Conservation (phyloP, 1,140 invertebrate genomes). For the Notospermus geniculatus region DNA sequence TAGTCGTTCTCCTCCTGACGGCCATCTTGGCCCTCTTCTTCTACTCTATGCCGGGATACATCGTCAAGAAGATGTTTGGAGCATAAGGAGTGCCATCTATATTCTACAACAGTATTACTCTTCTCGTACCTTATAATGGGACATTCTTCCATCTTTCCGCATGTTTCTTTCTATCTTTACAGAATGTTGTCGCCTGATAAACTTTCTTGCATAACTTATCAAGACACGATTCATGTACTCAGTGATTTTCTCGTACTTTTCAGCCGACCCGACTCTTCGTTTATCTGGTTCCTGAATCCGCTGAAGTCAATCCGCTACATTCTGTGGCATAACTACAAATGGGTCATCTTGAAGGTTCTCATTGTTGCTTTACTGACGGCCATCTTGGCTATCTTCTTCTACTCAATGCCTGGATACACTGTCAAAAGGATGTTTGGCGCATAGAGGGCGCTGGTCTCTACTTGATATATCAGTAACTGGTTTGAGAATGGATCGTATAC, state of each 20-base stretch:
- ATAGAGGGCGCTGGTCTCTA: conserved; percentile 54
- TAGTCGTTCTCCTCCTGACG: conserved; percentile 66
- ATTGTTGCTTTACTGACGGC: conserved; percentile 64
- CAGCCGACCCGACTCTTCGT: conserved; percentile 86
- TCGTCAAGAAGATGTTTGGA: conserved; percentile 81
- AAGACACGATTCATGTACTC: no score
- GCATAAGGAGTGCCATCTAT: conserved; percentile 58
- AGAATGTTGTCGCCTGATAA: no score
- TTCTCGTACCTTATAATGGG: no score
- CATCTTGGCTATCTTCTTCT: conserved; percentile 73
- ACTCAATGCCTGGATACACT: conserved; percentile 81
- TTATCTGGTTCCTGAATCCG: conserved; percentile 91
- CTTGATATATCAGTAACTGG: no score
- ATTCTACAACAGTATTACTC: background rate
- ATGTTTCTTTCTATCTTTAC: no score
- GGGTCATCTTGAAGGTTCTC: conserved; percentile 76
- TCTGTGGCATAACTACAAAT: conserved; percentile 90
- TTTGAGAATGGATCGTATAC: no score
- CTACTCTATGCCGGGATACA: conserved; percentile 83
- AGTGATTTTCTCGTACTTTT: conserved; percentile 32
- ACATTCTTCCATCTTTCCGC: no score
- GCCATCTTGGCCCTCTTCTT: conserved; percentile 70
- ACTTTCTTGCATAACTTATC: no score
- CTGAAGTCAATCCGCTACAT: conserved; percentile 88
- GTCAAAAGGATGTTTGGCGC: conserved; percentile 85